Base-by-base conservation (phyloP, 2,113 vertebrate species). In the Centropristis striata region DNA sequence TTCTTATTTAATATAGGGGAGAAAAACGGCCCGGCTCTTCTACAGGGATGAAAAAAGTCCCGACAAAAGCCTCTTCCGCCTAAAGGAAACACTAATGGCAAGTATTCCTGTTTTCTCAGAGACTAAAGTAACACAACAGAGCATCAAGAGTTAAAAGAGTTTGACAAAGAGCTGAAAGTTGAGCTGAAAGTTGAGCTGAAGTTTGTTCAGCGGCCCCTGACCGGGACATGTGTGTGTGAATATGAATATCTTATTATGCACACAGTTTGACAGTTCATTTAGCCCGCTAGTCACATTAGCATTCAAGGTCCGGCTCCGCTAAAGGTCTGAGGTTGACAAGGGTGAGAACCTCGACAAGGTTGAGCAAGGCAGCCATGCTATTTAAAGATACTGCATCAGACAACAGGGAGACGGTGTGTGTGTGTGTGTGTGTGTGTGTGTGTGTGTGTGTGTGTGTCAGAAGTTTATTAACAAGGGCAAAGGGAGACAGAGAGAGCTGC, bases 391-490 rank as follows among this genome's bases (percentile, higher is more conserved):
- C 50, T 72, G 77, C 79, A 16, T 88, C 86, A 86, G 27, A 83
- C 75, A 64, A 42, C 5, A 37, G 41, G 54, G 21, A 70, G 59
- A 71, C 10, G 32, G 32, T 50, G 79, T 28, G 64, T 68, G 28
- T n/a, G 50, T 18, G 49, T 4, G 42, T 23, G 9, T 59, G 42
- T 68, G 79, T 28, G 64, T 71, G 28, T n/a, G 50, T n/a, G 50
- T 18, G 49, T 4, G 42, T 23, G 9, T 59, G 42, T 68, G 79
- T 28, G 64, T 71, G 28, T n/a, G 50, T 83, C 63, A 74, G 61
- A 72, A 64, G 79, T 85, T 83, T 67, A 74, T 60, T 71, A 75
- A 84, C 76, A 93, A 89, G 88, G 91, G 76, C 89, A 65, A 73
- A 73, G 57, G 63, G 80, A 85, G 76, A 86, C 71, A 65, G 84